Evolutionary conservation across 2,888 invertebrate genomes (phyloP).

Genomic region (Molorchus minor): DNA sequence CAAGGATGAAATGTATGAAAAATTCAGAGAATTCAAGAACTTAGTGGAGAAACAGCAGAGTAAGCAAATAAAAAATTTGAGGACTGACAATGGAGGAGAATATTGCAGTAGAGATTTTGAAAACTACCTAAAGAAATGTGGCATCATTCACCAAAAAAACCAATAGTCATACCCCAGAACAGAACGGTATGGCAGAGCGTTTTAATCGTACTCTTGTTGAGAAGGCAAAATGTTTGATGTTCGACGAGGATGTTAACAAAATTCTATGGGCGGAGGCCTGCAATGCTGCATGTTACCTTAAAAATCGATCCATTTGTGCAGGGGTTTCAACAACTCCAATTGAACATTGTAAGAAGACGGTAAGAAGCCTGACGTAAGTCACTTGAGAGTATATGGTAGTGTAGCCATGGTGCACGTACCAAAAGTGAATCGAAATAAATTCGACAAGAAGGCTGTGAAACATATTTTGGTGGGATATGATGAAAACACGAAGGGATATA

Average conservation of each 20-base stretch:
- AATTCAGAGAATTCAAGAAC: constrained; percentile 45
- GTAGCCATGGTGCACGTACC: background rate
- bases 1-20: constrained; percentile 45
- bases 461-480: constrained; percentile 43
- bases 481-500: constrained; percentile 43
- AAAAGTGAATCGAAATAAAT: constrained; percentile 36
- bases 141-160: constrained; percentile 46
- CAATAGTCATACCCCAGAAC: constrained; percentile 46
- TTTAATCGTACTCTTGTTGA: constrained; percentile 42
- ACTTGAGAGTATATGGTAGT: too few relatives aligned
- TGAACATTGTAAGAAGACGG: constrained; percentile 33
- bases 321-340: constrained; percentile 27
- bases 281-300: constrained; percentile 32
- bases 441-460: constrained; percentile 40
- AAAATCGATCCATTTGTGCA: constrained; percentile 27
- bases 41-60: constrained; percentile 47
- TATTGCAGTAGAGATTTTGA: constrained; percentile 32
- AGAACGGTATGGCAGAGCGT: constrained; percentile 46
- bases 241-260: constrained; percentile 29
- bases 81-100: constrained; percentile 46
- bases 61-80: constrained; percentile 45
- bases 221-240: constrained; percentile 37
- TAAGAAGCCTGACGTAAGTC: constrained; percentile 19
- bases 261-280: constrained; percentile 36
- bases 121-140: constrained; percentile 29